A percentile compares a stretch with the other conserved stretches of the same genome.
Evolutionary conservation across 2,888 invertebrate species (phyloP).

Genomic region (Drosophila mettleri): DNA sequence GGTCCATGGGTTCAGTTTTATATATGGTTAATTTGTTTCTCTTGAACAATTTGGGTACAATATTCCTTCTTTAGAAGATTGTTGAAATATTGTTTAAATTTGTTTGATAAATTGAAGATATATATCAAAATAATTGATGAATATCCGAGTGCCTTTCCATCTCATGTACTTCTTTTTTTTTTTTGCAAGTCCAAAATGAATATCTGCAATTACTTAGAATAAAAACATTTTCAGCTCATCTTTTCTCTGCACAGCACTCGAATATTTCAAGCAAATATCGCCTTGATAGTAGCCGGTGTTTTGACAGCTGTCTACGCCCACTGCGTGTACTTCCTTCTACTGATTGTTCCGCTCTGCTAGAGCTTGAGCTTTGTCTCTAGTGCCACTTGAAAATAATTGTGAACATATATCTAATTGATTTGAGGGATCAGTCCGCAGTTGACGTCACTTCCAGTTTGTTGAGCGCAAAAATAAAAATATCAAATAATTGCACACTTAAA

Average conservation of each 20-base stretch:
- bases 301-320: slow-evolving; percentile 28
- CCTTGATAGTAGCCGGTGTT: slow-evolving; percentile 4
- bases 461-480: slow-evolving; percentile 18
- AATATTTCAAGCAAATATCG: not conserved
- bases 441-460: slow-evolving; percentile 35
- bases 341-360: slow-evolving; percentile 26
- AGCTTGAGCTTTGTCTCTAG: slow-evolving; percentile 22
- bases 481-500: slow-evolving; percentile 73
- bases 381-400: slow-evolving; percentile 24
- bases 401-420: slow-evolving; percentile 15
- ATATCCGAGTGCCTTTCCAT: too few species aligned
- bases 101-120: too few species aligned
- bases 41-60: not conserved
- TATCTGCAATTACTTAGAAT: not conserved
- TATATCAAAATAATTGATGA: too few species aligned
- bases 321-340: slow-evolving; percentile 28
- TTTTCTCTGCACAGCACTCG: not conserved
- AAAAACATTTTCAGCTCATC: not conserved
- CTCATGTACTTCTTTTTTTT: not conserved
- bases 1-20: not conserved
- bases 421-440: slow-evolving; percentile 26
- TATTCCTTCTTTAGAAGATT: too few species aligned
- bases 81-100: too few species aligned
- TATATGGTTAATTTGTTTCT: not conserved
- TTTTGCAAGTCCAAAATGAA: too few species aligned